These are phyloP conservation scores for Agrilus planipennis DNA, from an alignment of 1,140 invertebrate species.

Conservation along the genomic window DNA sequence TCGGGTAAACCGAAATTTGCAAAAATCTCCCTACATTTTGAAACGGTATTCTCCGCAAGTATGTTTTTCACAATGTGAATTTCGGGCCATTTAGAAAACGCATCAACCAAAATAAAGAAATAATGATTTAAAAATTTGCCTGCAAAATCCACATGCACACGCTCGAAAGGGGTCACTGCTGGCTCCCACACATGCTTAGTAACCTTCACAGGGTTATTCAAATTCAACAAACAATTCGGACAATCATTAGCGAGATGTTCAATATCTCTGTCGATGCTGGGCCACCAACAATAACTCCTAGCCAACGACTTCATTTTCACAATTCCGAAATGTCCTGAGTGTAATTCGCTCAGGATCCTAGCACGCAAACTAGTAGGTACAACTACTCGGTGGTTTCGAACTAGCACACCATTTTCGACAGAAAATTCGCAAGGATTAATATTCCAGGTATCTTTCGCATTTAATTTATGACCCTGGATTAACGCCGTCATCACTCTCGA, in stretches of 20 bases:
- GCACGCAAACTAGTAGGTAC: neutral
- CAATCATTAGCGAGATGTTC: constrained; percentile 12
- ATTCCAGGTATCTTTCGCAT: too few relatives aligned
- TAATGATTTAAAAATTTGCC: constrained; percentile 1
- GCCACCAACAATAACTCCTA: constrained; percentile 33
- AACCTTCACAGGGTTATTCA: neutral
- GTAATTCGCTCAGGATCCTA: too few relatives aligned
- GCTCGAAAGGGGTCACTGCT: neutral
- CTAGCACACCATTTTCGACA: too few relatives aligned
- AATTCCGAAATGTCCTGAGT: constrained; percentile 33
- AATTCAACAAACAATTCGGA: constrained; percentile 1
- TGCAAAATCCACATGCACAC: constrained; percentile 3
- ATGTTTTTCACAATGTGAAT: neutral
- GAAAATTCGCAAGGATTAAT: too few relatives aligned
- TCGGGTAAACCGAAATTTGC: constrained; percentile 26
- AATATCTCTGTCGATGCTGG: constrained; percentile 33
- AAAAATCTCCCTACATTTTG: constrained; percentile 19
- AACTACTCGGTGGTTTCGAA: neutral
- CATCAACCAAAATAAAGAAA: neutral
- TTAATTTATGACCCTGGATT: too few relatives aligned
- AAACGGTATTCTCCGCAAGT: constrained; percentile 13
- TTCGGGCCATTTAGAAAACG: constrained; percentile 1
- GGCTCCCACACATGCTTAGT: constrained; percentile 1
- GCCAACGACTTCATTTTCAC: constrained; percentile 36
- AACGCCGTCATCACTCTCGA: too few relatives aligned